Evolutionary conservation across 2,113 vertebrate genomes (phyloP), one percentile per base, ranked within the genome.

Genomic region (Macrotus californicus): DNA sequence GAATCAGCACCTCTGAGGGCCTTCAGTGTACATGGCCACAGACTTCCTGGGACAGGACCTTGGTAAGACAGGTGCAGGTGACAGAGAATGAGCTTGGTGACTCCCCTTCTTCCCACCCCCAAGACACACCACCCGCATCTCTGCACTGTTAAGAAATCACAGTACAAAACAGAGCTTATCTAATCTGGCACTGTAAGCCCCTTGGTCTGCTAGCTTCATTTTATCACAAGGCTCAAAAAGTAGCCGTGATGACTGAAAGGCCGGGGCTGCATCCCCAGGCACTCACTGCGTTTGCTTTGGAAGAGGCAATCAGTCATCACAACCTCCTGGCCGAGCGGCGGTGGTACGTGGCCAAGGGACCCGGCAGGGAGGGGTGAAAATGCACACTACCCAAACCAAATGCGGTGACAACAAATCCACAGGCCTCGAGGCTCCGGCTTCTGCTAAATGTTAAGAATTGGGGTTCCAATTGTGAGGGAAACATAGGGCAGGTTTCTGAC

Each of bases 361-460:
- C 61, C 6, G 26, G 11, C 6, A 5, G 41, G 29, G 21, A 21
- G 2, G 26, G 13, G 21, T 4, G 26, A n/a, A 67, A 36, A 29
- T 5, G 7, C 43, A 24, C 9, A 4, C 1, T 1, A 31, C 21
- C 31, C 67, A 43, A 24, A 6, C 36, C 82, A 48, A 73, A 36
- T 0, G 43, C 31, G 19, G 41, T 2, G n/a, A 26, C 10, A 54
- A 22, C 14, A 3, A n/a, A 50, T 3, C 10, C 15, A 15, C 0
- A 41, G 66, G 39, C 43, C 59, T 36, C 13, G 8, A 82, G 86
- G 18, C 7, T 26, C 61, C 13, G 10, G 11, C 15, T 34, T 43
- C 21, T 43, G 73, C 52, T 75, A 41, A 24, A 41, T 21, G 31
- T 21, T 50, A 66, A 69, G 6, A 94, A 69, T 87, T 16, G 52